These are phyloP conservation scores for Promerops cafer DNA, from an alignment of 2,113 vertebrate genomes.

Conservation along the genomic window DNA sequence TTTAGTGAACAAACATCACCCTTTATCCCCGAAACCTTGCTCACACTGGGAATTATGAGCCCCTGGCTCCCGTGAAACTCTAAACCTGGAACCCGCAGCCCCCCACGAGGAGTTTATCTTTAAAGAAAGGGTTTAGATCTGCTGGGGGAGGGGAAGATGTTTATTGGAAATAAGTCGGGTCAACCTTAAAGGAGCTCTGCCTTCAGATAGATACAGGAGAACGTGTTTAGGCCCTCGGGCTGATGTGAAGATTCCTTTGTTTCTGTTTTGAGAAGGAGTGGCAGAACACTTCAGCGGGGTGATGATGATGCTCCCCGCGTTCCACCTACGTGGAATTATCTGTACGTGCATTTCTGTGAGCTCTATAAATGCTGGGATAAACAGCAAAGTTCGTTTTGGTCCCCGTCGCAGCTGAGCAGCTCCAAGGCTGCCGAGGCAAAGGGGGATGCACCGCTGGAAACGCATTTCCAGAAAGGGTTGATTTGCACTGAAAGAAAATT, in stretches of 20 bases:
- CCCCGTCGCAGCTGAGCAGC: background rate
- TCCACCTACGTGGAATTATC: background rate
- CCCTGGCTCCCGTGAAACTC: background rate
- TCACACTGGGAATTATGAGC: background rate
- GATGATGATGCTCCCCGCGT: background rate
- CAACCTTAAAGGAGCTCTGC: background rate
- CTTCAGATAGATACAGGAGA: background rate
- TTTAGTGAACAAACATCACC: background rate
- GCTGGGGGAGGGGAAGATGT: background rate
- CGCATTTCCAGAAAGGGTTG: background rate
- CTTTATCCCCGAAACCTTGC: background rate
- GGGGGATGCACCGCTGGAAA: background rate
- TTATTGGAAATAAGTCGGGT: background rate
- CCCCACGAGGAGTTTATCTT: accelerated
- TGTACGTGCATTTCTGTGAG: background rate
- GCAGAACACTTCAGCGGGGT: background rate
- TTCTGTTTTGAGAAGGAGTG: slow-evolving; percentile 40
- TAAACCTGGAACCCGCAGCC: background rate
- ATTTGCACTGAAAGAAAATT: background rate
- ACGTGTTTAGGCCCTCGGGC: background rate
- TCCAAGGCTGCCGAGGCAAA: background rate
- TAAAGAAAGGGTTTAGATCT: background rate
- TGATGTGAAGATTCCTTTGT: slow-evolving; percentile 6
- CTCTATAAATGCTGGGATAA: background rate
- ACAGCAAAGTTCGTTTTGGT: background rate